These are phyloP conservation scores for Glaucidium brasilianum DNA, from an alignment of 2,113 vertebrate species.

Conservation along the genomic window DNA sequence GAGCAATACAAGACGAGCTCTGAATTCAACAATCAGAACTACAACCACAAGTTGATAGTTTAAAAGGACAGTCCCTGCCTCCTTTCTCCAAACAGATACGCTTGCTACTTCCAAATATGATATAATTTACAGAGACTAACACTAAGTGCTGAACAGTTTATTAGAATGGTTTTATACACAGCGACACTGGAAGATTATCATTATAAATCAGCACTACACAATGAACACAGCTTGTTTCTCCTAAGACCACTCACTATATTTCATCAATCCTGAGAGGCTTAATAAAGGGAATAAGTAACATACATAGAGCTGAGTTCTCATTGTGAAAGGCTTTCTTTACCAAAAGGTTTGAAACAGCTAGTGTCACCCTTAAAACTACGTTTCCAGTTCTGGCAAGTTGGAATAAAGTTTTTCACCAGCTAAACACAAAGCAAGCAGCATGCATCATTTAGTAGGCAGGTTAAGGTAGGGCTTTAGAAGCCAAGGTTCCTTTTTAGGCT, in stretches of 20 bases:
- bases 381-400: background rate
- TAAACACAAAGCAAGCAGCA: background rate
- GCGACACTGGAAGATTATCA: background rate
- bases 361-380: background rate
- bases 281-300: background rate
- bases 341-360: background rate
- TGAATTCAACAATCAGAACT: background rate
- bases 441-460: background rate
- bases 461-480: constrained; percentile 32
- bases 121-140: background rate
- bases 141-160: background rate
- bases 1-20: background rate
- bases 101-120: background rate
- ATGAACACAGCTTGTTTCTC: background rate
- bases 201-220: background rate
- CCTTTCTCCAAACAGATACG: background rate
- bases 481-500: constrained; percentile 43
- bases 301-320: background rate
- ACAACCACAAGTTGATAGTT: background rate
- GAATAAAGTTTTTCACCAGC: background rate
- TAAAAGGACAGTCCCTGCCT: background rate
- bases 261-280: background rate
- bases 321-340: background rate
- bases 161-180: background rate
- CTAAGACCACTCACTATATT: background rate